Conservation (phyloP, 2,888 invertebrate species). For the Blastobasis adustella region DNA sequence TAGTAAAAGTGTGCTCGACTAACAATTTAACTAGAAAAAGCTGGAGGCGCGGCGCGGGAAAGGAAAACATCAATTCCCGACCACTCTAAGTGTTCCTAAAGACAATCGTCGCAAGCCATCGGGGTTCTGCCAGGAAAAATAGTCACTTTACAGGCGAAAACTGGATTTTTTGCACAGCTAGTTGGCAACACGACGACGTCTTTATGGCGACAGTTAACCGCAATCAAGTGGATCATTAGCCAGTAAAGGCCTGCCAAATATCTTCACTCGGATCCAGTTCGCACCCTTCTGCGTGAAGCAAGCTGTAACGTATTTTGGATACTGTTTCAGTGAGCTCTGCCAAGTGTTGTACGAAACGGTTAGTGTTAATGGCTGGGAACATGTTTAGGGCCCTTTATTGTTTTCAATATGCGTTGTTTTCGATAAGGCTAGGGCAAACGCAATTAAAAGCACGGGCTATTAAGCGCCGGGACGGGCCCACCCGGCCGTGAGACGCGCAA, state of each 20-base stretch:
- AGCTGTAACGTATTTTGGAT: conserved; percentile 55
- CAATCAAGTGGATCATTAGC: conserved; percentile 74
- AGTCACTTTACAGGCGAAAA: conserved; percentile 65
- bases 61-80: conserved; percentile 51
- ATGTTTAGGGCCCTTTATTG: no score
- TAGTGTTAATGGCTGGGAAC: no score
- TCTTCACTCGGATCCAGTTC: conserved; percentile 54
- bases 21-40: conserved; percentile 20
- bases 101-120: conserved; percentile 66
- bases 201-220: conserved; percentile 71
- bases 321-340: conserved; percentile 37
- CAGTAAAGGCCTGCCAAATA: conserved; percentile 71
- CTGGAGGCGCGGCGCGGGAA: conserved; percentile 33
- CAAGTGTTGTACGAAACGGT: conserved; percentile 26
- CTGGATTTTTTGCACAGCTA: conserved; percentile 52
- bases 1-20: conserved; percentile 4
- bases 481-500: conserved; percentile 8
- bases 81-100: conserved; percentile 57
- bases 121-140: conserved; percentile 64
- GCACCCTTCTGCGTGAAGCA: conserved; percentile 57
- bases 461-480: no score
- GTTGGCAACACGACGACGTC: conserved; percentile 69
- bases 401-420: not conserved
- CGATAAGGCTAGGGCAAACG: no score
- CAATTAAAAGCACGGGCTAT: no score